Evolutionary conservation across 2,888 invertebrate genomes (phyloP), one percentile per base, ranked within the genome.

Genomic region (Monoplex corrugatus): DNA sequence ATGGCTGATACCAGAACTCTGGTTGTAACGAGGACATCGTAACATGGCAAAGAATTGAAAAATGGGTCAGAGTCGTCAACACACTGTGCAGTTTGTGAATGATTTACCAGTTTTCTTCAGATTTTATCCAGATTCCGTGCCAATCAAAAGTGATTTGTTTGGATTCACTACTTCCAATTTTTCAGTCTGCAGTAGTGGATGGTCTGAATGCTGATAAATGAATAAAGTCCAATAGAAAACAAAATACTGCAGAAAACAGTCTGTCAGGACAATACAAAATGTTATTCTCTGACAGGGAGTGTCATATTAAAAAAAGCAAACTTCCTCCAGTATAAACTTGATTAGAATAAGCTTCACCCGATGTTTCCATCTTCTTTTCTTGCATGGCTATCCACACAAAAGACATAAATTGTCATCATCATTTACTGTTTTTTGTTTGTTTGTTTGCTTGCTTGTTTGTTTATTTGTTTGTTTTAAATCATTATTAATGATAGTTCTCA

Each of bases 321-420:
- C 84, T 57, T 84, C 84, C 38, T 84, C 84, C 84, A 84, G 84
- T 57, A 50, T 57, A n/a, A n/a, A n/a, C n/a, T n/a, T n/a, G n/a
- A n/a, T n/a, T n/a, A n/a, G n/a, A n/a, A n/a, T n/a, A n/a, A n/a
- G n/a, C n/a, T n/a, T n/a, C n/a, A n/a, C n/a, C n/a, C n/a, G n/a
- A n/a, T n/a, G n/a, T n/a, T n/a, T n/a, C n/a, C n/a, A n/a, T n/a
- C n/a, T n/a, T 50, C 13, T 50, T 19, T 50, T 50, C 50, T 50
- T 50, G 19, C 10, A 50, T 50, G 50, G 19, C 10, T 13, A 50
- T 13, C 19, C 50, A 50, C 10, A 50, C 50, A 50, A 50, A 50
- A 50, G 10, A 50, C 10, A 10, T 10, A 50, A 10, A 13, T 75
- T 75, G 10, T 75, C 19, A 8, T 6, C 75, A 35, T 75, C 10